Evolutionary conservation across 2,113 vertebrate species (phyloP).

Genomic region (Dicentrarchus labrax): DNA sequence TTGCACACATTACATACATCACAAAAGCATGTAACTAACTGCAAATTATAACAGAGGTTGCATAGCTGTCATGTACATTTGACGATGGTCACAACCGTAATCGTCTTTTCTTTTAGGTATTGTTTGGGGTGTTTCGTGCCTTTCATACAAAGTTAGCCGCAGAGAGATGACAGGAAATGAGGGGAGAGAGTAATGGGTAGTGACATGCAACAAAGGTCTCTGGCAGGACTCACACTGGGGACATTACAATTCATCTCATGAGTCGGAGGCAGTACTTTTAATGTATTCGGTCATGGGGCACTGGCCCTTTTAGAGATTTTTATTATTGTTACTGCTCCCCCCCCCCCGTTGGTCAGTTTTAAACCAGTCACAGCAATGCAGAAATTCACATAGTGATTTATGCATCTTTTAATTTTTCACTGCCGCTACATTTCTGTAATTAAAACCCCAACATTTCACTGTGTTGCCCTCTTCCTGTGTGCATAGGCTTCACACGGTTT

Average conservation of each 20-base stretch:
- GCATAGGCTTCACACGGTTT: too few relatives aligned
- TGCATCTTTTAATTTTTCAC: neutral
- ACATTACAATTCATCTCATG: neutral
- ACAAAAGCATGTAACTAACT: neutral
- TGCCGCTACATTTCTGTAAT: neutral
- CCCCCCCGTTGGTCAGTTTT: neutral
- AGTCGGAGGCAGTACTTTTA: neutral
- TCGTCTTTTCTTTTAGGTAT: neutral
- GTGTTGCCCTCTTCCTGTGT: neutral
- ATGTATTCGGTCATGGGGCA: conserved; percentile 1
- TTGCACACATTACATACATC: neutral
- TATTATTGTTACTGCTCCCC: conserved; percentile 1
- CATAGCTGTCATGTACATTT: conserved; percentile 7
- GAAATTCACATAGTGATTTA: neutral
- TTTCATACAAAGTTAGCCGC: neutral
- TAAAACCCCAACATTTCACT: conserved; percentile 1
- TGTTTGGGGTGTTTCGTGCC: neutral
- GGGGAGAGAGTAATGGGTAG: neutral
- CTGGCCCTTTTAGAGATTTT: neutral
- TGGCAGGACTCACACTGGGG: neutral
- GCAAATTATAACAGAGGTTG: neutral
- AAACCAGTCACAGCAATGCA: neutral
- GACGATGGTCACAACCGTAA: neutral
- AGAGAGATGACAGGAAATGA: conserved; percentile 1
- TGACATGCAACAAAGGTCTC: neutral